These are phyloP conservation scores for Strigamia crassipes DNA, from an alignment of 2,888 invertebrate species.

Conservation along the genomic window DNA sequence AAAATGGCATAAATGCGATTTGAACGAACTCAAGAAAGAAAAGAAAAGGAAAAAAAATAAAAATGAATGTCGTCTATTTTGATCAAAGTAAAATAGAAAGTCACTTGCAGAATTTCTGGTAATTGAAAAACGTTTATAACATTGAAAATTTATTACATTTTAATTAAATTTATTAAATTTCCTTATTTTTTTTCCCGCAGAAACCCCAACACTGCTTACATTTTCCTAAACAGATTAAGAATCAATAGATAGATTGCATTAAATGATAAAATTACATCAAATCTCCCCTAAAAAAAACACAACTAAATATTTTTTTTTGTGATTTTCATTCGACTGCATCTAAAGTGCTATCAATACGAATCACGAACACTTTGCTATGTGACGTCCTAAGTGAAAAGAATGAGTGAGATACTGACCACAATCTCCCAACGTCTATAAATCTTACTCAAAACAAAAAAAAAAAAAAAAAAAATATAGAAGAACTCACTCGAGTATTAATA, in stretches of 20 bases:
- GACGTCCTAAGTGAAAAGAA: conserved; percentile 15
- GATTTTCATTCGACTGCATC: background rate
- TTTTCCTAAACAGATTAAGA: background rate
- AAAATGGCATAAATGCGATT: background rate
- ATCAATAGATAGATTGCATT: background rate
- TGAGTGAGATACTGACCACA: conserved; percentile 23
- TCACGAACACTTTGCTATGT: conserved; percentile 17
- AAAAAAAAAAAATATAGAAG: background rate
- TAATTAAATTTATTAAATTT: too few species aligned
- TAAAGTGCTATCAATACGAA: background rate
- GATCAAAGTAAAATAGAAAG: background rate
- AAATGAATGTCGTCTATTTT: background rate
- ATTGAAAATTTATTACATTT: background rate
- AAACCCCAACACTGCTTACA: too few species aligned
- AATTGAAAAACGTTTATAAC: background rate
- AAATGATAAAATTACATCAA: background rate
- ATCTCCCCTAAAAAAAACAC: background rate
- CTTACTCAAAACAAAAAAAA: background rate
- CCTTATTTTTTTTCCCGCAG: too few species aligned
- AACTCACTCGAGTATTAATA: conserved; percentile 20
- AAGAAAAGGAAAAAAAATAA: background rate
- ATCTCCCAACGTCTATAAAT: background rate
- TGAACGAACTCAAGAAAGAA: too few species aligned
- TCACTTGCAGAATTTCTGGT: background rate
- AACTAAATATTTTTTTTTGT: background rate